phyloP scores from a whole-genome alignment of 2,888 invertebrate genomes.

The Trissolcus brochymenae region DNA sequence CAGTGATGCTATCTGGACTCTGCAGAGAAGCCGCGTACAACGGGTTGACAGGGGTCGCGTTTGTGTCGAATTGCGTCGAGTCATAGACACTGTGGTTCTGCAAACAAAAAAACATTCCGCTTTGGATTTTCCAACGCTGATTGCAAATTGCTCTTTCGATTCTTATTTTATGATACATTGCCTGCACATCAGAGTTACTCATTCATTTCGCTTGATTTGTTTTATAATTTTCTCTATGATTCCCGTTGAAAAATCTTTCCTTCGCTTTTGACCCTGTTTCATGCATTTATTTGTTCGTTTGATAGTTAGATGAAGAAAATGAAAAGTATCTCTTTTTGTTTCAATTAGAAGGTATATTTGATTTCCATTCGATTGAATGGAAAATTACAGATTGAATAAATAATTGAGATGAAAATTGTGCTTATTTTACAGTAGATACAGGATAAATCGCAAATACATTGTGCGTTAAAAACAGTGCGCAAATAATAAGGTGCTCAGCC shows the following conservation, averaged over 20 bases:
- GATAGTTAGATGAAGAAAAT: constrained; percentile 5
- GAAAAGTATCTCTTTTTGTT: background rate
- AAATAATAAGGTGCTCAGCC: constrained; percentile 55
- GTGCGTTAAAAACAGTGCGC: constrained; percentile 39
- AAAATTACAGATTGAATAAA: constrained; percentile 37
- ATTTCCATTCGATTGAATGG: constrained; percentile 12
- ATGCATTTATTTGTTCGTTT: constrained; percentile 19
- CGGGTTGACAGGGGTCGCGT: constrained; percentile 82
- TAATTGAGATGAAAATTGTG: constrained; percentile 31
- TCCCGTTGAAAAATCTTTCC: constrained; percentile 44
- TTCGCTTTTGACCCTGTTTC: constrained; percentile 27
- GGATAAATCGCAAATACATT: constrained; percentile 34
- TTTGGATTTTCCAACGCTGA: constrained; percentile 58
- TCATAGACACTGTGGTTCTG: constrained; percentile 86
- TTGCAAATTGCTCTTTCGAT: constrained; percentile 28
- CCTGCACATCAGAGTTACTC: background rate
- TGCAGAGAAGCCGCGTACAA: constrained; percentile 84
- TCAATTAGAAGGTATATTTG: constrained; percentile 29
- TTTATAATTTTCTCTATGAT: background rate
- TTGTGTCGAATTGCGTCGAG: constrained; percentile 84
- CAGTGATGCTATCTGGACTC: constrained; percentile 84
- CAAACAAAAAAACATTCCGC: constrained; percentile 67
- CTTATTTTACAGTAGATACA: constrained; percentile 33
- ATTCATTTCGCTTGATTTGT: background rate
- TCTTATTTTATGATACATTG: background rate